phyloP scores from a whole-genome alignment of 2,888 invertebrate genomes.

The Caenorhabditis auriculariae region DNA sequence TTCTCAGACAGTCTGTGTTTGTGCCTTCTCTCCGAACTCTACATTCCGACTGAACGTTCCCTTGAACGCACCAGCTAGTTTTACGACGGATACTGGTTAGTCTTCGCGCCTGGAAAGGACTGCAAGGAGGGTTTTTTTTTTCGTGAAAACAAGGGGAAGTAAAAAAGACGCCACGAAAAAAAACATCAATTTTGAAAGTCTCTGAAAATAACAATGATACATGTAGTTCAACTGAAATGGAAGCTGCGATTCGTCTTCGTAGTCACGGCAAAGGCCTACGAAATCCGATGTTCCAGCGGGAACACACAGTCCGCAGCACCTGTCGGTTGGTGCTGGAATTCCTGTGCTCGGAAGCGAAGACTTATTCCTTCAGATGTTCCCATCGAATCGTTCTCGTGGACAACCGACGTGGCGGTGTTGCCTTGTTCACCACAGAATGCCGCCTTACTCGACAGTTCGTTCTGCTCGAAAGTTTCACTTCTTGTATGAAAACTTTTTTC shows the following conservation, averaged over 20 bases:
- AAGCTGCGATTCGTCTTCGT: slow-evolving; percentile 94
- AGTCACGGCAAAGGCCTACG: slow-evolving; percentile 52
- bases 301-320: slow-evolving; percentile 21
- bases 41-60: slow-evolving; percentile 91
- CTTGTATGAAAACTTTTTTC: no score
- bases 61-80: slow-evolving; percentile 90
- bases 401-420: slow-evolving; percentile 88
- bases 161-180: no score
- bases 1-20: slow-evolving; percentile 74
- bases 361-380: slow-evolving; percentile 63
- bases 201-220: not conserved
- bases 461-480: no score
- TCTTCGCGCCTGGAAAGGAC: no score
- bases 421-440: slow-evolving; percentile 77
- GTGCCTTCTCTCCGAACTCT: slow-evolving; percentile 79
- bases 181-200: no score
- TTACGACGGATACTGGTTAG: slow-evolving; percentile 82
- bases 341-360: not conserved
- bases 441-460: slow-evolving; percentile 29
- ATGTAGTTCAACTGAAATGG: slow-evolving; percentile 79
- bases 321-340: slow-evolving; percentile 6
- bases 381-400: slow-evolving; percentile 97
- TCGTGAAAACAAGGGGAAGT: no score
- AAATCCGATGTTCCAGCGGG: slow-evolving; percentile 11
- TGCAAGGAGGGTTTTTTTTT: no score